Conservation (phyloP, 2,888 invertebrate genomes). For the Rosalia funebris region DNA sequence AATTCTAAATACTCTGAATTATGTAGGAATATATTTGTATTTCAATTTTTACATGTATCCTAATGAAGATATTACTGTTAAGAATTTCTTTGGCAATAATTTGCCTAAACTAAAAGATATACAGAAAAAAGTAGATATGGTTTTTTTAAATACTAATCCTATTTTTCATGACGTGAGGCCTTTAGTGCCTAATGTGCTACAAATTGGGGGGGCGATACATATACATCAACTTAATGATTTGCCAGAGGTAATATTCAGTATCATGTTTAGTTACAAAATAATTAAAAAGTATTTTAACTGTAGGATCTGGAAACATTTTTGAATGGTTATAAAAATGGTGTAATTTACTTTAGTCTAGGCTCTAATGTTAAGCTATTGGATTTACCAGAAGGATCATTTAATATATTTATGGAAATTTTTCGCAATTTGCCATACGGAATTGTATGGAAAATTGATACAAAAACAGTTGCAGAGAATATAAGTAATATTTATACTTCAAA, state of each 20-base stretch:
- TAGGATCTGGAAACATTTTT: constrained; percentile 30
- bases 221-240: constrained; percentile 41
- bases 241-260: constrained; percentile 46
- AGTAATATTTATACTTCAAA: constrained; percentile 1
- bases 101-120: constrained; percentile 45
- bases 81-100: constrained; percentile 48
- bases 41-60: constrained; percentile 31
- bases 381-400: constrained; percentile 17
- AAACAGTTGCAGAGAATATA: not conserved
- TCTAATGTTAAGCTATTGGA: constrained; percentile 24
- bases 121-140: constrained; percentile 46
- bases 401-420: constrained; percentile 21
- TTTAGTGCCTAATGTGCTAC: constrained; percentile 49
- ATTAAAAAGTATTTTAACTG: constrained; percentile 4
- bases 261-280: not conserved
- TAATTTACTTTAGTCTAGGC: constrained; percentile 32
- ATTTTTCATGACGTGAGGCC: constrained; percentile 49
- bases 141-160: constrained; percentile 53
- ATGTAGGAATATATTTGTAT: constrained; percentile 6
- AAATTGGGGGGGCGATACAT: constrained; percentile 49
- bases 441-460: constrained; percentile 27
- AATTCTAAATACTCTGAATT: constrained; percentile 21
- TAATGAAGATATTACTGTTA: constrained; percentile 37
- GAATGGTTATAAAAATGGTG: constrained; percentile 25
- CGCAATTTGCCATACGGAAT: constrained; percentile 16